Conservation (phyloP, 2,888 invertebrate genomes). For the Agrochola lota region DNA sequence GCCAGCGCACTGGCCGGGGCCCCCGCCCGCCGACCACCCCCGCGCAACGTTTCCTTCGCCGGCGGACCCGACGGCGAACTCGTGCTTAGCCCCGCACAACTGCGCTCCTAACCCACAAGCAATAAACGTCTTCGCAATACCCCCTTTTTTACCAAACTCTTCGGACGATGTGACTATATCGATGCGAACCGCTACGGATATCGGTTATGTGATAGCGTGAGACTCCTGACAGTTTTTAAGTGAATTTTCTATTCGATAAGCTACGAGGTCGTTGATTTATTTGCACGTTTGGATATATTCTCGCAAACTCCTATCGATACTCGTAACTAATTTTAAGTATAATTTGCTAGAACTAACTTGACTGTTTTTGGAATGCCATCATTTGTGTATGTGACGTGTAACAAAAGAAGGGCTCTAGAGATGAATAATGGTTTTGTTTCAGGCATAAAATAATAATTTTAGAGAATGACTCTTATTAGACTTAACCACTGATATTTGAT, state of each 20-base stretch:
- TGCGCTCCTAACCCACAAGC: constrained; percentile 89
- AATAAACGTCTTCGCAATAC: constrained; percentile 82
- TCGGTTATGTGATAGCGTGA: constrained; percentile 80
- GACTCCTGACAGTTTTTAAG: constrained; percentile 75
- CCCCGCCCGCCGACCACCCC: constrained; percentile 77
- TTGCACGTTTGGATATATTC: constrained; percentile 87
- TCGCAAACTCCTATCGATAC: constrained; percentile 80
- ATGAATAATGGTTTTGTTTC: neutral
- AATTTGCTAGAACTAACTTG: constrained; percentile 77
- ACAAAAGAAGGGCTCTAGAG: constrained; percentile 33
- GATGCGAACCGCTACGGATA: constrained; percentile 70
- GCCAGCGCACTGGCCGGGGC: constrained; percentile 65
- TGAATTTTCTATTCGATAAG: constrained; percentile 79
- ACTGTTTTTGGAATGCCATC: constrained; percentile 65
- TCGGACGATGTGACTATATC: constrained; percentile 78
- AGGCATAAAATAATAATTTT: neutral
- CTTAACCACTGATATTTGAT: constrained; percentile 4
- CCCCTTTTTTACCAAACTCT: constrained; percentile 69
- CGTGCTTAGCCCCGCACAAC: constrained; percentile 92
- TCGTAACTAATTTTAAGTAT: constrained; percentile 77
- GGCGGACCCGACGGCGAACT: constrained; percentile 90
- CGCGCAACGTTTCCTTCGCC: constrained; percentile 89
- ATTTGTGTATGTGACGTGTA: constrained; percentile 62
- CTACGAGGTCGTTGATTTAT: constrained; percentile 80
- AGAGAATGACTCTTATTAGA: neutral